phyloP scores from a whole-genome alignment of 2,113 vertebrate genomes.

The Burhinus oedicnemus region DNA sequence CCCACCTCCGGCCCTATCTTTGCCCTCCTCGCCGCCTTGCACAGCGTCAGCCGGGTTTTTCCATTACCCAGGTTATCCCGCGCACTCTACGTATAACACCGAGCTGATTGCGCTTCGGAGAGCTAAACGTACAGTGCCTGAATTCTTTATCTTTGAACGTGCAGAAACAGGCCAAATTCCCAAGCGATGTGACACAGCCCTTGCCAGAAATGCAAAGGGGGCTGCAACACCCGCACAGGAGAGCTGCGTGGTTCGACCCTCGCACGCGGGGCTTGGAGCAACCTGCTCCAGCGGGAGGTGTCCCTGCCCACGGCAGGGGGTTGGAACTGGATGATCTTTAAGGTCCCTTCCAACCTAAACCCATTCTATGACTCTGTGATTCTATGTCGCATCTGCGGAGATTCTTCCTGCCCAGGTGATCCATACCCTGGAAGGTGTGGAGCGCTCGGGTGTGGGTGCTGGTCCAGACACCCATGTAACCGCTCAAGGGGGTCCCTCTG shows the following conservation, averaged over 20 bases:
- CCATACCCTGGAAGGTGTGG: neutral
- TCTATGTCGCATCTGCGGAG: neutral
- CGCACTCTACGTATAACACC: neutral
- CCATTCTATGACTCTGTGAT: too few relatives aligned
- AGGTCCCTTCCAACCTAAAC: too few relatives aligned
- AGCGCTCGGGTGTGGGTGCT: neutral
- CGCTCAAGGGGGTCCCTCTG: too few relatives aligned
- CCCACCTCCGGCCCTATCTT: rapidly evolving
- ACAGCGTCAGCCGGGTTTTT: neutral
- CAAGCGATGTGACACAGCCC: neutral
- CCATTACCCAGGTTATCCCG: neutral
- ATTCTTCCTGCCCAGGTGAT: neutral
- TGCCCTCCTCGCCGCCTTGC: neutral
- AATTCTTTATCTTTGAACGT: slow-evolving; percentile 42
- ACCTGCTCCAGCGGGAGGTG: too few relatives aligned
- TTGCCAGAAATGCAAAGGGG: neutral
- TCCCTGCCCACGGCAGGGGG: too few relatives aligned
- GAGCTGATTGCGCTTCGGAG: neutral
- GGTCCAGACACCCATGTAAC: neutral
- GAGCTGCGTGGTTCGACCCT: neutral
- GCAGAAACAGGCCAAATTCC: slow-evolving; percentile 21
- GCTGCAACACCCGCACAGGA: neutral
- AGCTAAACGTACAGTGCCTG: neutral
- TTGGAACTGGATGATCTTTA: too few relatives aligned
- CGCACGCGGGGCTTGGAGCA: too few relatives aligned